A percentile compares a stretch with the other conserved stretches of the same genome.
phyloP scores from a whole-genome alignment of 2,797 vertebrate species.

The Spea hammondii region DNA sequence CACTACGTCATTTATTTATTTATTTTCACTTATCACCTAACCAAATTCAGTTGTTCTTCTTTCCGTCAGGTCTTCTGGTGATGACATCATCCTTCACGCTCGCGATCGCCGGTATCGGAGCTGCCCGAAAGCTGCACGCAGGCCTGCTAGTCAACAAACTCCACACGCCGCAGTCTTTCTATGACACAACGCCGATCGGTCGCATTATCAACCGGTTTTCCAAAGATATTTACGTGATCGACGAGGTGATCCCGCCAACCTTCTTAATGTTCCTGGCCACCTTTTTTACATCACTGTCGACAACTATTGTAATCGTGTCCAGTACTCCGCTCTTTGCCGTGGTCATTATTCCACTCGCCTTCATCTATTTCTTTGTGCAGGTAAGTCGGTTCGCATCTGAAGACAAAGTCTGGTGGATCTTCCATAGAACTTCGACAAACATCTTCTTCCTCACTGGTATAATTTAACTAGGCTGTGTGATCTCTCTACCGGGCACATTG shows the following conservation, averaged over 20 bases:
- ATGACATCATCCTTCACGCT: conserved; percentile 83
- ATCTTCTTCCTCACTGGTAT: too few relatives aligned
- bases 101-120: conserved; percentile 81
- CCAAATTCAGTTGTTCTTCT: not conserved
- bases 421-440: too few relatives aligned
- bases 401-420: not conserved
- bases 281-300: conserved; percentile 80
- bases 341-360: conserved; percentile 79
- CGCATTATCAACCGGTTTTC: conserved; percentile 96
- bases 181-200: conserved; percentile 91
- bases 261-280: conserved; percentile 86
- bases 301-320: conserved; percentile 81
- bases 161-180: conserved; percentile 89
- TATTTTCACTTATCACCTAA: not conserved
- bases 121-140: conserved; percentile 78
- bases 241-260: conserved; percentile 82
- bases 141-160: conserved; percentile 87
- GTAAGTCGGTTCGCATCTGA: conserved; percentile 61
- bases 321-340: conserved; percentile 86
- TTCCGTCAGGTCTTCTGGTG: conserved; percentile 79
- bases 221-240: conserved; percentile 90
- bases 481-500: too few relatives aligned
- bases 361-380: conserved; percentile 87
- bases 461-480: too few relatives aligned
- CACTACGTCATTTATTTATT: conserved; percentile 13